Evolutionary conservation across 2,888 invertebrate species (phyloP), one percentile per base, ranked within the genome.

Genomic region (Lepidonotus clava): DNA sequence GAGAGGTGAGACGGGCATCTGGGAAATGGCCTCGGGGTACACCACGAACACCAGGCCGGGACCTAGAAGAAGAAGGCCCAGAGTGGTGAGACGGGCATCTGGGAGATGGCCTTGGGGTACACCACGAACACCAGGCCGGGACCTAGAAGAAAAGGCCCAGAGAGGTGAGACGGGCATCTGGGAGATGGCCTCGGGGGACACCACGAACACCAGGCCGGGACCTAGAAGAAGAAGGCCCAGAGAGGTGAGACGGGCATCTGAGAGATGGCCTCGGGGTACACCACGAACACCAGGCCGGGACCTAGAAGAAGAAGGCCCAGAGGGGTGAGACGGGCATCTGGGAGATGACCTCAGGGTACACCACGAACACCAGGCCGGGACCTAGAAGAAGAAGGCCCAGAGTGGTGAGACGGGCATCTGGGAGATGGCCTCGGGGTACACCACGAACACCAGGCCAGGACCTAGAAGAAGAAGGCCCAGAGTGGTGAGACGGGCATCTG

Each of bases 61-160:
- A 85, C 85, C 85, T 85, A 76, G 85, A 85, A 85, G 32, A 85
- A 34, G 46, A 85, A 46, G 51, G 85, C 40, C 85, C 85, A 85
- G 71, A 85, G 71, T n/a, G 85, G 53, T 11, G 85, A 28, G 28
- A 76, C 76, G 18, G 85, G 85, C 85, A 85, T 85, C 51, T 71
- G 85, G 24, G 85, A 56, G 8, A 85, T 71, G n/a, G 85, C 85
- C 76, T 85, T 76, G 1, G 85, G 85, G 53, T 85, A 85, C 4
- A 85, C 76, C 71, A 85, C 76, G 41, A 85, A 85, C 53, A 85
- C 85, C 46, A 85, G 36, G 0, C 85, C 85, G 5, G 85, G 85
- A 85, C 85, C 85, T 85, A 85, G 85, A 85, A 85, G 32, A 85
- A 34, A 85, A 46, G 51, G 85, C 40, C 85, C 85, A 85, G 71